Evolutionary conservation across 2,113 vertebrate genomes (phyloP), one percentile per base, ranked within the genome.

Genomic region (Ondatra zibethicus): DNA sequence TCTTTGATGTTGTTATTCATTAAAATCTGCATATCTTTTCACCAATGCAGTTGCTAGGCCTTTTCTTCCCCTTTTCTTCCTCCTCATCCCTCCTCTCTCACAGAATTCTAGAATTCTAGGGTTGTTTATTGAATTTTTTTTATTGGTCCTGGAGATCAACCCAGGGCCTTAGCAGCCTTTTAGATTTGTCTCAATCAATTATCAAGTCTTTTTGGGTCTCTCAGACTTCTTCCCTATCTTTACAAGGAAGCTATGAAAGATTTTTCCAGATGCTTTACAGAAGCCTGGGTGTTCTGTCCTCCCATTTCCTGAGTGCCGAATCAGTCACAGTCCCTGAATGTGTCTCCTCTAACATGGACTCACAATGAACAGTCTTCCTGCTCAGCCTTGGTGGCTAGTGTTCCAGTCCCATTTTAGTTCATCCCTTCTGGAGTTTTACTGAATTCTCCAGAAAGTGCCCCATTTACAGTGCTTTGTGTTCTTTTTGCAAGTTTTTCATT

Each of bases 381-480:
- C 33, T 82, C 36, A 85, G 3, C 65, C 1, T 7, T 45, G 63
- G 65, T 91, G 70, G 70, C 42, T 58, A 81, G 0, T 63, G n/a
- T 93, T 97, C 42, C 25, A 76, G 45, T 70, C 17, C 23, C 47
- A 23, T 88, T 17, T 91, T 1, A 93, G 25, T 89, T 91, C 31
- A 78, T 91, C 58, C 50, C 85, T 95, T 29, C 13, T 39, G 65
- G 68, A 93, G 17, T 91, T 94, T 95, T 96, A 45, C 47, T 58
- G 58, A 8, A 16, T 89, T 95, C 52, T 77, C 47, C 39, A 87
- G 80, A 76, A 58, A 58, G 58, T 58, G 52, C 13, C 9, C 52
- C 52, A 52, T 52, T 52, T 52, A 52, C 89, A 45, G 61, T 47
- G 81, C 42, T 55, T 75, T 92, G n/a, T 36, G 33, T 75, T 92